phyloP scores from a whole-genome alignment of 2,113 vertebrate species.

The Callopanchax toddi region DNA sequence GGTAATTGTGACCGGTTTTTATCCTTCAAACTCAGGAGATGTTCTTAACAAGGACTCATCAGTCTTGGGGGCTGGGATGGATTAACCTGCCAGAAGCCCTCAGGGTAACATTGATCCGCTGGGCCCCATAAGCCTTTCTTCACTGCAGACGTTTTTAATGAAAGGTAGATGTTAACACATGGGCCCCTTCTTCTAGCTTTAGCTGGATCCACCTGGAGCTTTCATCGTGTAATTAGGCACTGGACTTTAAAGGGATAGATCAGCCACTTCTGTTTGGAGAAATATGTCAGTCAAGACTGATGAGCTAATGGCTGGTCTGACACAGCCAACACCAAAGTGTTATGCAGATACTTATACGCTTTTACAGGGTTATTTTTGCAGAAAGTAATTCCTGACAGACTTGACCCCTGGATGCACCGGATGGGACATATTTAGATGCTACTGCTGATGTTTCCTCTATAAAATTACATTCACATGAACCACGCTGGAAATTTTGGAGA shows the following conservation, averaged over 20 bases:
- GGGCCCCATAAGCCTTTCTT: conserved; percentile 19
- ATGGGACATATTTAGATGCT: no score
- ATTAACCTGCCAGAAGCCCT: conserved; percentile 29
- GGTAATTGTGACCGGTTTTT: background rate
- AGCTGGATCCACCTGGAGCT: conserved; percentile 7
- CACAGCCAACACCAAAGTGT: no score
- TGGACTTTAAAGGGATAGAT: background rate
- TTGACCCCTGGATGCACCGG: no score
- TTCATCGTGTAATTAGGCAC: background rate
- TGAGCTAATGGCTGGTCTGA: no score
- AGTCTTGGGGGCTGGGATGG: conserved; percentile 28
- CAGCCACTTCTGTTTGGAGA: no score
- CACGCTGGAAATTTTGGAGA: no score
- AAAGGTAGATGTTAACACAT: conserved; percentile 10
- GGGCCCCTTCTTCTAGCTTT: conserved; percentile 4
- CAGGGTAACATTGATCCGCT: conserved; percentile 30
- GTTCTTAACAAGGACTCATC: conserved; percentile 24
- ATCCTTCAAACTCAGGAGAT: background rate
- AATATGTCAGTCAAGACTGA: no score
- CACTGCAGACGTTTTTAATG: conserved; percentile 10
- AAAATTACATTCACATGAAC: no score
- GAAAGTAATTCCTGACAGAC: no score
- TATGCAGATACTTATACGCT: no score
- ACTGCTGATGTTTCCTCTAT: no score
- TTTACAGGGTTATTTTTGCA: no score